Evolutionary conservation across 2,113 vertebrate genomes (phyloP).

Genomic region (Ophiodon elongatus): DNA sequence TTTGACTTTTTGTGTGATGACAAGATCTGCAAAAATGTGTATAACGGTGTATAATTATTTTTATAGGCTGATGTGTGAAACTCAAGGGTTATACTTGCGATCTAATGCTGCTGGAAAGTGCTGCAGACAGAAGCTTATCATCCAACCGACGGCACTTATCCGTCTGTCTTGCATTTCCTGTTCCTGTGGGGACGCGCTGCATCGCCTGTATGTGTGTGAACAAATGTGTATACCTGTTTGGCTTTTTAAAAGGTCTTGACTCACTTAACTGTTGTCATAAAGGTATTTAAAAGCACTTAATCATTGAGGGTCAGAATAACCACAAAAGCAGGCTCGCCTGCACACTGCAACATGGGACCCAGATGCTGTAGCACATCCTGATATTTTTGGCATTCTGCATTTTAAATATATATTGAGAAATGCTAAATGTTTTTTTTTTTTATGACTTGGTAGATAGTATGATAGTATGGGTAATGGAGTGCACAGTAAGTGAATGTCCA

Average conservation of each 20-base stretch:
- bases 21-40: background rate
- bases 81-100: background rate
- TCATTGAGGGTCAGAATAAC: background rate
- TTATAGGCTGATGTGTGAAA: background rate
- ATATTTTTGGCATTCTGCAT: background rate
- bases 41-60: constrained; percentile 4
- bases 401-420: background rate
- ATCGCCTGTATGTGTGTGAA: background rate
- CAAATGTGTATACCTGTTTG: background rate
- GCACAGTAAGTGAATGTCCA: background rate
- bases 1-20: background rate
- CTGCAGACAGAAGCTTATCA: constrained; percentile 32
- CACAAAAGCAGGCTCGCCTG: background rate
- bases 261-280: background rate
- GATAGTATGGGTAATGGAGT: background rate
- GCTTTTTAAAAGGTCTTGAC: background rate
- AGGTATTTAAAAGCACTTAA: background rate
- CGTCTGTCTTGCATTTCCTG: constrained; percentile 52
- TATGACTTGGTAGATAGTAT: background rate
- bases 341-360: background rate
- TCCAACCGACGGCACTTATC: constrained; percentile 30
- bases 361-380: background rate
- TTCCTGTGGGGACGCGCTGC: constrained; percentile 33
- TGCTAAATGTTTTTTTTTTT: background rate
- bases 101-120: background rate